Evolutionary conservation across 1,140 invertebrate species (phyloP).

Genomic region (Scaptomyza montana): DNA sequence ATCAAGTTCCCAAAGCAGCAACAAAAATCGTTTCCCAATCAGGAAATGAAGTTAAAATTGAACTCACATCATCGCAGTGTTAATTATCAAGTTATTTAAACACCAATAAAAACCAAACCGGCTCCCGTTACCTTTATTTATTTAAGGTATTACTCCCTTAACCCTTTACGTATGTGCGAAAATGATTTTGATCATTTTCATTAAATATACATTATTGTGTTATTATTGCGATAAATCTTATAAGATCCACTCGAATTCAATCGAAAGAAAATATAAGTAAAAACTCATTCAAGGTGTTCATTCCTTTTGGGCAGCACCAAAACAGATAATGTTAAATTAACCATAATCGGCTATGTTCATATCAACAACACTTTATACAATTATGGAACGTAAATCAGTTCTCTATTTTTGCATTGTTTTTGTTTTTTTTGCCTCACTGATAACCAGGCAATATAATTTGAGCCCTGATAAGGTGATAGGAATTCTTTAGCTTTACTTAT

Average conservation of each 20-base stretch:
- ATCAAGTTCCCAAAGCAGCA: too few relatives aligned
- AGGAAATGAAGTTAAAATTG: too few relatives aligned
- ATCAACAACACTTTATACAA: constrained; percentile 29
- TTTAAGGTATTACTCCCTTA: neutral
- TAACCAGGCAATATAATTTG: constrained; percentile 45
- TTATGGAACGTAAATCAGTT: constrained; percentile 44
- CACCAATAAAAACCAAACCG: neutral
- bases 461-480: constrained; percentile 42
- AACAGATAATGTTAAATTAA: neutral
- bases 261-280: neutral
- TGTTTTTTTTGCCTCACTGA: constrained; percentile 38
- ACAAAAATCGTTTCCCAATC: too few relatives aligned
- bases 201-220: neutral
- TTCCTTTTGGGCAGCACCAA: constrained; percentile 9
- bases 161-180: neutral
- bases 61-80: too few relatives aligned
- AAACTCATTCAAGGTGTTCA: neutral
- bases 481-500: constrained; percentile 23
- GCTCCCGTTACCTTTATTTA: neutral
- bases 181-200: neutral
- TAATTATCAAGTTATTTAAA: neutral
- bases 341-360: constrained; percentile 31
- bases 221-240: too few relatives aligned
- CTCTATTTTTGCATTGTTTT: constrained; percentile 5
- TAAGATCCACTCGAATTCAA: too few relatives aligned